Evolutionary conservation across 1,140 invertebrate genomes (phyloP), one percentile per base, ranked within the genome.

Genomic region (Theocolax elegans): DNA sequence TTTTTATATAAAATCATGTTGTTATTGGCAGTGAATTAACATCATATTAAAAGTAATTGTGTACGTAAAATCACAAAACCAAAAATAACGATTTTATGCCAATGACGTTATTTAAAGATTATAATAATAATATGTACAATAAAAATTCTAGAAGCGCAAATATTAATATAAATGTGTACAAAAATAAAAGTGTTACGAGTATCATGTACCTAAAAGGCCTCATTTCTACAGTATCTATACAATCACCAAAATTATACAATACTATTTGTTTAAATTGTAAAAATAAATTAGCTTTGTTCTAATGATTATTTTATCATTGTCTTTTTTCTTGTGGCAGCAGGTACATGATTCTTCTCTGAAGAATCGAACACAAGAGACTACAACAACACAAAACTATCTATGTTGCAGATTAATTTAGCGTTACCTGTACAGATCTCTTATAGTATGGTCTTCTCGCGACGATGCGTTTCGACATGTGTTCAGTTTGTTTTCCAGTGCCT

Each of bases 361-460:
- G 44, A 59, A 75, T 27, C 49, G 44, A 56, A 74, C 42, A 51
- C 49, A 13, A 29, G 60, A 65, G 62, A 65, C 69, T 71, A 75
- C 13, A 60, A 74, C 71, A 67, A 53, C 9, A 60, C 60, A 80
- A 79, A 67, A 71, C 72, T 64, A 74, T 64, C 69, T 67, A 74
- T 46, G 49, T 49, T 72, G 71, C 75, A 74, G 74, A 76, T 65
- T 73, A 72, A 64, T 73, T 74, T 72, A 79, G 75, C 78, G 80
- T 86, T 86, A 86, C 85, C 85, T 86, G 84, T 85, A 86, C 69
- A 84, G 76, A 79, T 86, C 85, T 35, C 83, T 80, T 51, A 85
- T 79, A n/a, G 81, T 78, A 76, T 83, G 85, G 76, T 85, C 84
- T 75, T 86, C 85, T 76, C 85, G 75, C 29, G 83, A 81, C 19